These are phyloP conservation scores for Myopa testacea DNA, from an alignment of 2,888 invertebrate species.

Conservation along the genomic window DNA sequence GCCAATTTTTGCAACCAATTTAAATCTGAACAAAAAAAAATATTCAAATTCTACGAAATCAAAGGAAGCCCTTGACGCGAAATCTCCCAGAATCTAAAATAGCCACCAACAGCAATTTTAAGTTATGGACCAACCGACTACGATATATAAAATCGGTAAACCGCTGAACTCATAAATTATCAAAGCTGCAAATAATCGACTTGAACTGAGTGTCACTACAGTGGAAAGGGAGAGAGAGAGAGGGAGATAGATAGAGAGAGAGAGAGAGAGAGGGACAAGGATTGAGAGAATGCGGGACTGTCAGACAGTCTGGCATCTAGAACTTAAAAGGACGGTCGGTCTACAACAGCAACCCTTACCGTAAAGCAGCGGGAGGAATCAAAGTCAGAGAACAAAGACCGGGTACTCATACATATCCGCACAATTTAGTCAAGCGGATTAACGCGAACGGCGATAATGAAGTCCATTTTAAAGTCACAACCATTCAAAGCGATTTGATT, in stretches of 20 bases:
- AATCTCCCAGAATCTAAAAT: slow-evolving; percentile 5
- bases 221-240: slow-evolving; percentile 6
- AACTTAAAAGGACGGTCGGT: neutral
- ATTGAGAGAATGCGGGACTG: neutral
- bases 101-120: neutral
- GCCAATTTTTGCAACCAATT: too few relatives aligned
- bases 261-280: slow-evolving; percentile 13
- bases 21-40: too few relatives aligned
- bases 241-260: slow-evolving; percentile 5
- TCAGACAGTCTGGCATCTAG: neutral
- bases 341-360: neutral
- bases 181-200: slow-evolving; percentile 44
- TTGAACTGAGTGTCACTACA: slow-evolving; percentile 61
- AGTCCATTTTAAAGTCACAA: slow-evolving; percentile 65
- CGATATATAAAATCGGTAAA: slow-evolving; percentile 55
- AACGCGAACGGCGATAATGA: slow-evolving; percentile 61
- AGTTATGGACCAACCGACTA: slow-evolving; percentile 40
- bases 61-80: slow-evolving; percentile 6
- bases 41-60: slow-evolving; percentile 29
- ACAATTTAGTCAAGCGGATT: slow-evolving; percentile 22
- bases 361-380: neutral
- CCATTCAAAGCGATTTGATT: slow-evolving; percentile 67
- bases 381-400: neutral
- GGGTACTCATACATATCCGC: neutral
- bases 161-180: slow-evolving; percentile 66